Evolutionary conservation across 2,888 invertebrate genomes (phyloP), one percentile per base, ranked within the genome.

Genomic region (Leptinotarsa juncta): DNA sequence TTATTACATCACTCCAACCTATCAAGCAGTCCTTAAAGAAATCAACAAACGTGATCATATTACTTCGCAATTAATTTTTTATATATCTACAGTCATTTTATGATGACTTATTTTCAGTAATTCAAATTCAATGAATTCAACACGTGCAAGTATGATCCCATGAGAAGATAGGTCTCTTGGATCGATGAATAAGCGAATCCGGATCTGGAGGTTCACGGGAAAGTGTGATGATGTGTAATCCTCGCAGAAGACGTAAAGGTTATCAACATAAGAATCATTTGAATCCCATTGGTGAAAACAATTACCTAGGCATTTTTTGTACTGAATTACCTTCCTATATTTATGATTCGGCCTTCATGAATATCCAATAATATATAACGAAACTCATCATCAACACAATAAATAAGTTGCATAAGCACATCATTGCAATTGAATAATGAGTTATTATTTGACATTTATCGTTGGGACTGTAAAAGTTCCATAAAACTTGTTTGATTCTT

Each of bases 201-300:
- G 23, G 16, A 20, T 57, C 57, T 57, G 57, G 4, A 14, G 15
- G 3, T 23, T 57, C n/a, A 32, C 32, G 62, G n/a, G 42, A 62
- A 62, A 62, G 32, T 62, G 57, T 60, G 26, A 60, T 60, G 62
- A 42, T 62, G 32, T 62, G 32, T 42, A 62, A 62, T 62, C 62
- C 62, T 62, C 32, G 42, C 26, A 32, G n/a, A 23, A 26, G n/a
- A 62, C 18, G 4, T 32, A 62, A 62, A 62, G 62, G 62, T 62
- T 62, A 62, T 62, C 62, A 62, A 16, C n/a, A 10, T 16, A n/a
- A 62, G 26, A 3, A 62, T 42, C 32, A n/a, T 42, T 62, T 62
- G 42, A 32, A 62, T 62, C 62, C 62, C n/a, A 62, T 62, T n/a
- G 15, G 32, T 16, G 32, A 32, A 32, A 62, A 62, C n/a, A 62